These are phyloP conservation scores for Thecocarcelia acutangulata DNA, from an alignment of 2,888 invertebrate species.

Conservation along the genomic window DNA sequence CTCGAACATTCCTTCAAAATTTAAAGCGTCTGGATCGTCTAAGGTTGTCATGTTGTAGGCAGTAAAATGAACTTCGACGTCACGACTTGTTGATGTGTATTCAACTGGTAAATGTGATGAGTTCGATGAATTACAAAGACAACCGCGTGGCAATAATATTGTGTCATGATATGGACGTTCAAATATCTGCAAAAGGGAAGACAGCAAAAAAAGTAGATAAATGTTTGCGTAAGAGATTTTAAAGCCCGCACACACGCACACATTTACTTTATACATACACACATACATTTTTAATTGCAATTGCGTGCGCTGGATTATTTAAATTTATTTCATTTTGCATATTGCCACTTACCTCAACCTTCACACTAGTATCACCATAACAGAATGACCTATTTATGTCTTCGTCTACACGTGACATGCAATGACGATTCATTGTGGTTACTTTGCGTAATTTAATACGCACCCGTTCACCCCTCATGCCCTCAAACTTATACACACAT, in stretches of 20 bases:
- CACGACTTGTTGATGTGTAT: conserved; percentile 88
- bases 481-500: conserved; percentile 94
- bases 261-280: background rate
- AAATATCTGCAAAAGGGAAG: conserved; percentile 82
- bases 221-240: background rate
- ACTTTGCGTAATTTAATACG: conserved; percentile 89
- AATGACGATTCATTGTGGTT: conserved; percentile 84
- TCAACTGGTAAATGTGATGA: conserved; percentile 85
- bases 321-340: too few relatives aligned
- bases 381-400: conserved; percentile 88
- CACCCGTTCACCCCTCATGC: conserved; percentile 90
- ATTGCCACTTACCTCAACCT: conserved; percentile 83
- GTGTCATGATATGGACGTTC: conserved; percentile 89
- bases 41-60: conserved; percentile 91
- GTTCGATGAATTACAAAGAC: conserved; percentile 87
- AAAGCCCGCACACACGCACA: background rate
- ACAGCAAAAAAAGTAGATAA: conserved; percentile 17
- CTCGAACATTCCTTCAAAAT: conserved; percentile 92
- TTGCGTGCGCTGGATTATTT: background rate
- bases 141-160: conserved; percentile 88
- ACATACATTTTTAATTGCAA: background rate
- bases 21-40: conserved; percentile 92
- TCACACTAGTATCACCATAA: conserved; percentile 86
- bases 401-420: conserved; percentile 81
- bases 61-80: conserved; percentile 91